Evolutionary conservation across 2,888 invertebrate species (phyloP).

Genomic region (Schrankia costaestrigalis): DNA sequence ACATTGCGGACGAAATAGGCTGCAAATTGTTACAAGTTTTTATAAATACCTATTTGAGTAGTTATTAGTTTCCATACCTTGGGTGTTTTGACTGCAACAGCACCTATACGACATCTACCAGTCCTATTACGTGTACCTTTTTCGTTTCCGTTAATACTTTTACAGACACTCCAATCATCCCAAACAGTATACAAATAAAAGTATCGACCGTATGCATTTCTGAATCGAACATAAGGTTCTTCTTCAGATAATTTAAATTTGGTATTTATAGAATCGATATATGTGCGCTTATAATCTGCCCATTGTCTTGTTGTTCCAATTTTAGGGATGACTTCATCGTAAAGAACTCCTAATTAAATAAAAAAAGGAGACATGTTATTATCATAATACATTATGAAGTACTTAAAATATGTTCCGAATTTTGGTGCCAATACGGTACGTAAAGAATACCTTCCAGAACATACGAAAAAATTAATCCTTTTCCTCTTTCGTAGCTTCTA

Average conservation of each 20-base stretch:
- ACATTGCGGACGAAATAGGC: too few relatives aligned
- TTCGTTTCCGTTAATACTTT: slow-evolving; percentile 55
- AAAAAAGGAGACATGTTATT: too few relatives aligned
- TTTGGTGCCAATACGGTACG: neutral
- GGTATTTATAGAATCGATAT: slow-evolving; percentile 65
- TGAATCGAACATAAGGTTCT: slow-evolving; percentile 56
- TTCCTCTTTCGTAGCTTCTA: slow-evolving; percentile 8
- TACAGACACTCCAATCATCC: slow-evolving; percentile 78
- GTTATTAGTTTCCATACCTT: slow-evolving; percentile 3
- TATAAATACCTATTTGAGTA: too few relatives aligned
- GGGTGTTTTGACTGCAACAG: slow-evolving; percentile 9
- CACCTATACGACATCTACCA: slow-evolving; percentile 75
- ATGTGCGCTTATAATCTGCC: slow-evolving; percentile 67
- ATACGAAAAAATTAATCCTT: slow-evolving; percentile 5
- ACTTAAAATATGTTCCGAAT: too few relatives aligned
- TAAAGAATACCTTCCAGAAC: slow-evolving; percentile 24
- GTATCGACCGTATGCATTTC: slow-evolving; percentile 52
- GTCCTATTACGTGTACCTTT: slow-evolving; percentile 55
- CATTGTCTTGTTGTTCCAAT: slow-evolving; percentile 45
- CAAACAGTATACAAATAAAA: slow-evolving; percentile 74
- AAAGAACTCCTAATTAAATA: slow-evolving; percentile 10
- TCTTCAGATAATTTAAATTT: slow-evolving; percentile 61
- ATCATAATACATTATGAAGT: too few relatives aligned
- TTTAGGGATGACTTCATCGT: slow-evolving; percentile 8
- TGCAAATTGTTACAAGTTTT: too few relatives aligned